Percentiles rank a stretch among this genome's conserved stretches.
These are phyloP conservation scores for Manis crassicaudata DNA, from an alignment of 2,797 vertebrate genomes.

Conservation along the genomic window DNA sequence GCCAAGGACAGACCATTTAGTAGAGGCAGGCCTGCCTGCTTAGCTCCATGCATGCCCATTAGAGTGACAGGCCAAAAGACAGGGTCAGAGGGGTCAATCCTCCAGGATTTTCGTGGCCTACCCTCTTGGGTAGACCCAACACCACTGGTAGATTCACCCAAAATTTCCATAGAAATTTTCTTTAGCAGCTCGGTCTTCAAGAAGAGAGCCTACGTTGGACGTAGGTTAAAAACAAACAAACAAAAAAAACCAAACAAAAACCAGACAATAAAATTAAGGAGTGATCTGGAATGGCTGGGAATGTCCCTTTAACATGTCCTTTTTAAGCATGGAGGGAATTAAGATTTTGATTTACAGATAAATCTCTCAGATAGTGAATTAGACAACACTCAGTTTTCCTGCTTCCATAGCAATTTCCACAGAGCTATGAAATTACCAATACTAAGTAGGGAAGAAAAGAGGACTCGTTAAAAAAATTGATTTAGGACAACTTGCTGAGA, in stretches of 20 bases:
- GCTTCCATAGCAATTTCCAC: conserved; percentile 39
- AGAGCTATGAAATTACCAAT: conserved; percentile 67
- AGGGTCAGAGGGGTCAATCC: neutral
- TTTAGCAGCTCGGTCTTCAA: neutral
- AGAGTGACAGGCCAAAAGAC: neutral
- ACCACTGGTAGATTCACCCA: neutral
- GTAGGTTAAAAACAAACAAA: neutral
- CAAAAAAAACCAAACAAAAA: neutral
- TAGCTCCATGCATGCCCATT: neutral
- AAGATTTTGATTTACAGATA: conserved; percentile 57
- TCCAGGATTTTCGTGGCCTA: neutral
- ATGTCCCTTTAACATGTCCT: conserved; percentile 22
- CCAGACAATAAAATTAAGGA: neutral
- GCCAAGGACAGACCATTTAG: too few species aligned
- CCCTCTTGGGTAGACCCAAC: neutral
- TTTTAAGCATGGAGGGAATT: conserved; percentile 4
- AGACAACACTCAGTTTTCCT: conserved; percentile 56
- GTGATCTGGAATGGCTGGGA: neutral
- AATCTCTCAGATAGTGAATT: conserved; percentile 49
- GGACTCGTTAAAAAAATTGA: conserved; percentile 64
- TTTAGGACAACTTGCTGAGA: conserved; percentile 64
- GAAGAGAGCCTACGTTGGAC: neutral
- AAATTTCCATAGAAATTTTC: neutral
- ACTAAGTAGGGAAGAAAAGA: conserved; percentile 52
- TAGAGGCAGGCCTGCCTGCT: neutral